A percentile compares a stretch with the other conserved stretches of the same genome.
phyloP scores from a whole-genome alignment of 2,888 invertebrate genomes.

The Myopa tessellatipennis region DNA sequence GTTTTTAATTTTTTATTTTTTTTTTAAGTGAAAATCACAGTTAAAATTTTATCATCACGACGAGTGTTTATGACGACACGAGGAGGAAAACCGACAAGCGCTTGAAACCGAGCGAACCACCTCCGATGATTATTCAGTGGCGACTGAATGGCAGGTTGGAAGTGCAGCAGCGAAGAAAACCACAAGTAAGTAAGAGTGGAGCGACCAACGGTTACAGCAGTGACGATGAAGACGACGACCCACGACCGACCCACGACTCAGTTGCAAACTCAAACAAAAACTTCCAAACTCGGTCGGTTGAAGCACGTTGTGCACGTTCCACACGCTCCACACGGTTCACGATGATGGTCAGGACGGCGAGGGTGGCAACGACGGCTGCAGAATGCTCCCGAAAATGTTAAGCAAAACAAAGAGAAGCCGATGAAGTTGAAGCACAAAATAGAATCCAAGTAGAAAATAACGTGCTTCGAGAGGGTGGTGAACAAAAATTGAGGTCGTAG shows the following conservation, averaged over 20 bases:
- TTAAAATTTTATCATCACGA: conserved; percentile 15
- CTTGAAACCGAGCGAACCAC: too few relatives aligned
- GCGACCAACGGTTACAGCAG: not conserved
- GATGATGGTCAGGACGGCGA: not conserved
- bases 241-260: not conserved
- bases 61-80: not conserved
- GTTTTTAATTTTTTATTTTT: not conserved
- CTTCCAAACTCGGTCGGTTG: not conserved
- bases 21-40: conserved; percentile 10
- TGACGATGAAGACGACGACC: too few relatives aligned
- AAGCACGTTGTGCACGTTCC: not conserved
- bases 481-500: not conserved
- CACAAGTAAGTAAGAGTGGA: not conserved
- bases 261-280: not conserved
- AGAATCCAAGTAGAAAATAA: not conserved
- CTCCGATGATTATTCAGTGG: conserved; percentile 19
- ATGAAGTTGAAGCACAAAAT: not conserved
- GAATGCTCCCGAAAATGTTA: not conserved
- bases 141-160: conserved; percentile 19
- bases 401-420: conserved; percentile 30
- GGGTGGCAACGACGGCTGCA: too few relatives aligned
- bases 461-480: not conserved
- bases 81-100: conserved; percentile 10
- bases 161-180: not conserved
- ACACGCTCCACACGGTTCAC: too few relatives aligned